Base-by-base conservation (phyloP, 1,140 invertebrate species). In the Trissolcus basalis region DNA sequence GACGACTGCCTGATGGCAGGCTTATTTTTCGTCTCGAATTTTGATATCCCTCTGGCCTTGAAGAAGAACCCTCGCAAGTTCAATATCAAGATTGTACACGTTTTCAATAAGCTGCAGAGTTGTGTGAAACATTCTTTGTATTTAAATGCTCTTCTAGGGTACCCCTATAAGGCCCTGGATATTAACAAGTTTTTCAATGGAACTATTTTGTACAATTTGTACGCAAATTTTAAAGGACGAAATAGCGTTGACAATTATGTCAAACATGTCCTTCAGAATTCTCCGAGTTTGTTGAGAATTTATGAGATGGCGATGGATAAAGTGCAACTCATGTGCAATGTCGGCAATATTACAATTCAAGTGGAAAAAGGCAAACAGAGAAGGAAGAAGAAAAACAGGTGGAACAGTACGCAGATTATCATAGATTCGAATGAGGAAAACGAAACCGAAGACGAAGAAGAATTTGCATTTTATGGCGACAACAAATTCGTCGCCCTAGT, bases 131-230 rank as follows among this genome's bases (percentile, higher is more conserved):
- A 93, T 50, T 81, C 91, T 0, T 91, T 91, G 70, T 86, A 90
- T 61, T 86, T 95, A 12, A 95, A 95, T 88, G 85, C 85, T 0
- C 78, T 95, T 15, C 86, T 94, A n/a, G 82, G 87, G 15, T 86
- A 84, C 68, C 92, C 91, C 0, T 91, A 91, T 75, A 35, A 83
- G 85, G 36, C 88, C 92, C 80, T 89, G 87, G 44, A 89, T 12
- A 1, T 68, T 2, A 51, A 27, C 45, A 3, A 91, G 74, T 87
- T 91, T 48, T 94, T 90, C 71, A 92, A 94, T 86, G 93, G 94
- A 0, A 93, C 92, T 6, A 91, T 94, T 81, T 75, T 93, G 3
- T 95, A 95, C 77, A 94, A 95, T 89, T 85, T 94, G 7, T 91
- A 90, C 74, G 80, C 85, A 48, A 90, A 91, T 76, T 87, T 93